Conservation (phyloP, 2,888 invertebrate genomes). For the Halictus ligatus region DNA sequence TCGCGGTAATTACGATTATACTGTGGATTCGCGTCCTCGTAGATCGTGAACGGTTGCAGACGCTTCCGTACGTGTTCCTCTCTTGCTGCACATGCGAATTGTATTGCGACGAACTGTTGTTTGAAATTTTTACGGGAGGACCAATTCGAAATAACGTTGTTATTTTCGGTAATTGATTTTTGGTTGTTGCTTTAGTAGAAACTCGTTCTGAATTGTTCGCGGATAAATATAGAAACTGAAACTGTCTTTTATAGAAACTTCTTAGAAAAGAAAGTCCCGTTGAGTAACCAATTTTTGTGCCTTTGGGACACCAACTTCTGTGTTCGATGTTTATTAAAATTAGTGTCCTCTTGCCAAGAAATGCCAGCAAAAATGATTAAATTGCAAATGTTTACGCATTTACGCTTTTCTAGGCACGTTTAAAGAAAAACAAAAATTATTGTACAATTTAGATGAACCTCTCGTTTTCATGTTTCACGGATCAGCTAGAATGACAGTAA, state of each 20-base stretch:
- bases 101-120: background rate
- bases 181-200: background rate
- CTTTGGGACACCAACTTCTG: too few relatives aligned
- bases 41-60: background rate
- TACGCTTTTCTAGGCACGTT: too few relatives aligned
- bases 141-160: background rate
- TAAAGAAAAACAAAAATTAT: too few relatives aligned
- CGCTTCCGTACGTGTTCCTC: background rate
- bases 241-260: background rate
- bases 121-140: background rate
- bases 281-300: too few relatives aligned
- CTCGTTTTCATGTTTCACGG: too few relatives aligned
- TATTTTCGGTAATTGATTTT: background rate
- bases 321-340: too few relatives aligned
- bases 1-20: conserved; percentile 40
- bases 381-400: too few relatives aligned
- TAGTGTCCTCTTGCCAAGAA: too few relatives aligned
- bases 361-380: too few relatives aligned
- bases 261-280: too few relatives aligned
- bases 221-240: background rate
- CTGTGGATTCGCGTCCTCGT: background rate
- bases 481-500: too few relatives aligned
- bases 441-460: too few relatives aligned
- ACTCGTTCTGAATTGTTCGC: background rate
- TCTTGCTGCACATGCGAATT: background rate